Conservation (phyloP, 2,113 vertebrate species). For the Apodemus sylvaticus region DNA sequence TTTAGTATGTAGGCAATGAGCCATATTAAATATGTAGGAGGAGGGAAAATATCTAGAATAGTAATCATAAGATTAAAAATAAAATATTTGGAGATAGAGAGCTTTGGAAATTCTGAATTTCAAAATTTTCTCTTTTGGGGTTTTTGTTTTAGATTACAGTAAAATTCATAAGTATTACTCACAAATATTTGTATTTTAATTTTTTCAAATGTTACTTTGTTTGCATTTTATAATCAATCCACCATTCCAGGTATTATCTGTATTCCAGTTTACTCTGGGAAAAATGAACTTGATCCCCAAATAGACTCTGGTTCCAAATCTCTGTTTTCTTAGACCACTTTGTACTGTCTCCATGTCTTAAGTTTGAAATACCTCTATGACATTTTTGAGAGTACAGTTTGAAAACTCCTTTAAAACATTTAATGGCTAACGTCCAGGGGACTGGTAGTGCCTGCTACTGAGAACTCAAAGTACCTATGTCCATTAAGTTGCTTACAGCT, state of each 20-base stretch:
- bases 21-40: constrained; percentile 56
- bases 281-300: neutral
- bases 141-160: constrained; percentile 44
- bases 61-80: constrained; percentile 19
- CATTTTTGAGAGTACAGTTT: neutral
- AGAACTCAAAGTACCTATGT: neutral
- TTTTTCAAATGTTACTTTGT: constrained; percentile 28
- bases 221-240: neutral
- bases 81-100: constrained; percentile 44
- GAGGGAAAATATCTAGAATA: constrained; percentile 24
- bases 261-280: neutral
- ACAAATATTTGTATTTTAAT: neutral
- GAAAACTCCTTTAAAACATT: neutral
- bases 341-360: neutral
- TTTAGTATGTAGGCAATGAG: constrained; percentile 44
- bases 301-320: neutral
- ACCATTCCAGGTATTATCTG: neutral
- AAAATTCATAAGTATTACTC: constrained; percentile 9
- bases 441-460: neutral
- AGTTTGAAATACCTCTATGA: neutral
- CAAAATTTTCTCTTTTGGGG: neutral
- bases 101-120: neutral
- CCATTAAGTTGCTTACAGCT: neutral
- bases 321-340: neutral
- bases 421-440: neutral